Conservation (phyloP, 92 coral and sea anemone genomes). For the Meandrina meandrites region DNA sequence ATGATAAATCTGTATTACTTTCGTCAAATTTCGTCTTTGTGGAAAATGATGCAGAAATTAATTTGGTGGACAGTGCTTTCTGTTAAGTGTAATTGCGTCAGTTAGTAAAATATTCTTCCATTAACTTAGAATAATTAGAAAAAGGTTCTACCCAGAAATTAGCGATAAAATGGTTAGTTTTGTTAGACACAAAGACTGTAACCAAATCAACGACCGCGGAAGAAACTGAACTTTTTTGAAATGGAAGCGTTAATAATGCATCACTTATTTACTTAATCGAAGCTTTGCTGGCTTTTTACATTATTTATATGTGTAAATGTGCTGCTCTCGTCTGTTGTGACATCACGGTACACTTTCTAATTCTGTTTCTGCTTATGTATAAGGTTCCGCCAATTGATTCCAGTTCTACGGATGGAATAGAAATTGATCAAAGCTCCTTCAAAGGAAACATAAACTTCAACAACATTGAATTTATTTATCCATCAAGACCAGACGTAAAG, state of each 20-base stretch:
- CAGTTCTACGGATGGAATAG: conserved; percentile 44
- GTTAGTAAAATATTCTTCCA: not conserved
- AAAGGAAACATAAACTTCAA: conserved; percentile 49
- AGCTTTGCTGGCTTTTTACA: not conserved
- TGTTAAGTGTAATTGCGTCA: too few species aligned
- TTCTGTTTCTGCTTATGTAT: not conserved
- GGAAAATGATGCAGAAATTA: too few species aligned
- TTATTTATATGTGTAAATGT: not conserved
- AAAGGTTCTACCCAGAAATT: not conserved
- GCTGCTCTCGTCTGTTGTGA: not conserved
- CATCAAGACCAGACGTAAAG: conserved; percentile 48
- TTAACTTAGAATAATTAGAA: not conserved
- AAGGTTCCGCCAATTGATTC: conserved; percentile 41
- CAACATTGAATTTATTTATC: conserved; percentile 48
- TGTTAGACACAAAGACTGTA: not conserved
- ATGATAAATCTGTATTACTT: not conserved
- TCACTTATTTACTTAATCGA: not conserved
- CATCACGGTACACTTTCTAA: not conserved
- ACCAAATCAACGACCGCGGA: not conserved
- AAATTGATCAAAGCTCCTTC: conserved; percentile 10
- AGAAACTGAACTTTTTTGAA: not conserved
- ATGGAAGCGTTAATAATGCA: not conserved
- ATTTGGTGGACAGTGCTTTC: too few species aligned
- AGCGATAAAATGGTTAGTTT: not conserved
- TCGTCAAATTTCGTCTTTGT: not conserved